Base-by-base conservation (phyloP, 30 jellyfish, hydroid and myxozoan genomes). In the Turritopsis rubra region DNA sequence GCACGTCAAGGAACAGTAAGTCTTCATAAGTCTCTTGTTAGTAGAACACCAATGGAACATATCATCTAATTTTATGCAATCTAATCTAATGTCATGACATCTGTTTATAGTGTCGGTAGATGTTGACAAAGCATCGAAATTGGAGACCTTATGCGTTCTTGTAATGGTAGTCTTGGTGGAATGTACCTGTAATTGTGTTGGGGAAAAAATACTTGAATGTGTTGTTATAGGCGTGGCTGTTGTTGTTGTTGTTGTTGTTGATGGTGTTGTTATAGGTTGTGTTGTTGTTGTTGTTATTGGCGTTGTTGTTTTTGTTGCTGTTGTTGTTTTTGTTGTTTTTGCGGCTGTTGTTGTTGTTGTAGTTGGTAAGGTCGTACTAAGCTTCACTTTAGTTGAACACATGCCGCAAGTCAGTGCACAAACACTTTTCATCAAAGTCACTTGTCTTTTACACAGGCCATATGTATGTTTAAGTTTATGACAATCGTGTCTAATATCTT, bases 381-480 rank as follows among this genome's bases (percentile, higher is more conserved):
- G 60, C 13, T 41, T 41, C 5, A 41, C 60, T 13, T 41, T 41
- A 5, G 60, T 41, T 41, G 60, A 41, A 68, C 77, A 68, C 28
- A 68, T 23, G 19, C 30, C 30, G 21, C 77, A 68, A 16, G 77
- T 68, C 31, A n/a, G 30, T 7, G 77, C 31, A 68, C 77, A 68
- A 23, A 68, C 77, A n/a, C 30, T 23, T 27, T 68, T 68, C 77
- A 68, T 68, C 19, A 68, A 68, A 0, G 30, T 68, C 0, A n/a
- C 30, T 68, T 27, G 77, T 68, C 77, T 68, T 68, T 27, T 68
- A 68, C 77, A 68, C 77, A 23, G 19, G 19, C 77, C 77, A 68
- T n/a, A 68, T 27, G 28, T 23, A n/a, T n/a, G 9, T 17, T 27
- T 27, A 68, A 68, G 77, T 68, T 27, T 68, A n/a, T 68, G 0